Base-by-base conservation (phyloP, 2,113 vertebrate genomes). In the Lophius piscatorius region DNA sequence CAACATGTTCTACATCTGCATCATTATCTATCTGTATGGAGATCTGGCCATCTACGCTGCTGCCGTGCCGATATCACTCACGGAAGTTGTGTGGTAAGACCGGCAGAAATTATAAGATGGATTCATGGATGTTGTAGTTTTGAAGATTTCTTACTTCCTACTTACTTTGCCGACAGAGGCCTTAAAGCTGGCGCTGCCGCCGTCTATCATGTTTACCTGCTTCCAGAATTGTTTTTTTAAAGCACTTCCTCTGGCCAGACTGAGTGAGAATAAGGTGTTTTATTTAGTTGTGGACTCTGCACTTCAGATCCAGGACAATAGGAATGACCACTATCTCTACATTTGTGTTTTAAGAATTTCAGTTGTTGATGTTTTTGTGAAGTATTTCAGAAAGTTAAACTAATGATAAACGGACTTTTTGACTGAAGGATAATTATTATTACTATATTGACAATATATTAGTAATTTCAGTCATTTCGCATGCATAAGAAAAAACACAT, bases 1-100 rank as follows among this genome's bases (percentile, higher is more conserved):
- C 84, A 98, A 98, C 76, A 90, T 99, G 90, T 99, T 99, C 90
- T 99, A 99, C 85, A 94, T 98, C 92, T 99, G 97, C 91, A 93
- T 99, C 81, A 98, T 99, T 3, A 80, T 96, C 64, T 99, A 99
- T 80, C 93, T 99, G 80, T 99, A 99, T 0, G 97, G 97, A 51
- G 97, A 99, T 85, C 87, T 99, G 86, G 96, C 97, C 44, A 99
- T 99, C 91, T 99, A 99, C 0, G 97, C 97, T 0, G 95, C 97
- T 0, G 97, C 97, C 0, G 97, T 99, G 21, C 97, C 97, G 0
- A 91, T 96, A 40, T 98, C 97, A 0, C 92, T 99, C 17, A 96
- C 97, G 94, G 95, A 98, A 59, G 96, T 99, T 6, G 94, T 95
- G 56, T 99, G 97, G 97, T 99, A 70, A 94, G 95, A n/a, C n/a